Evolutionary conservation across 1,140 invertebrate genomes (phyloP), one percentile per base, ranked within the genome.

Genomic region (Neuroterus valhalla): DNA sequence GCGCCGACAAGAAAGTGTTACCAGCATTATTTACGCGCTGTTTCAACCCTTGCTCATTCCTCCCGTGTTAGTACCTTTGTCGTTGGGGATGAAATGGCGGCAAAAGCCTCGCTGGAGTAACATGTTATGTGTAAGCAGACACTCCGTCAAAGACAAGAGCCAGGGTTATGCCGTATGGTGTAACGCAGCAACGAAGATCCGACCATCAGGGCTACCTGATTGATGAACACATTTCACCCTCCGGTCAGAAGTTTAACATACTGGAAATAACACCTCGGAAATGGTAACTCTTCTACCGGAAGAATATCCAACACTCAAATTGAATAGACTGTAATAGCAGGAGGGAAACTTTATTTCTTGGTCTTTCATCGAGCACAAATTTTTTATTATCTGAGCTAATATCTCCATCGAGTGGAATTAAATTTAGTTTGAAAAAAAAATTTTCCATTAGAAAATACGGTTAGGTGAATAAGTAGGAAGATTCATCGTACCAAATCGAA

Each of bases 11-110:
- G 77, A 52, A 50, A 67, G 26, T 45, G 66, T 62, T 71, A 62
- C 19, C 71, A 62, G 48, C 75, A 82, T 82, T 84, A 84, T 82
- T 84, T 83, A 80, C 75, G 62, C 52, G 72, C 66, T 66, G 68
- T 72, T 76, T 72, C 71, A 71, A 71, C 55, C 70, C 38, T 62
- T 62, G 71, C 66, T 62, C 70, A 62, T 72, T 66, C 71, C 45
- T 72, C 66, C 55, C 62, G 45, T 46, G 71, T 43, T 67, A 43
- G 42, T 72, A 72, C 71, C 71, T 72, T 72, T 66, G 70, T 55
- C 70, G 62, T 5, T 23, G 52, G 71, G 62, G 71, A 72, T 72
- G 46, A 42, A 72, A 66, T 72, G 50, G 62, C 71, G 66, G 43
- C 43, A 72, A 72, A 72, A 72, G 55, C 71, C 62, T 66, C 45